These are phyloP conservation scores for Trissolcus basalis DNA, from an alignment of 1,140 invertebrate species.

Conservation along the genomic window DNA sequence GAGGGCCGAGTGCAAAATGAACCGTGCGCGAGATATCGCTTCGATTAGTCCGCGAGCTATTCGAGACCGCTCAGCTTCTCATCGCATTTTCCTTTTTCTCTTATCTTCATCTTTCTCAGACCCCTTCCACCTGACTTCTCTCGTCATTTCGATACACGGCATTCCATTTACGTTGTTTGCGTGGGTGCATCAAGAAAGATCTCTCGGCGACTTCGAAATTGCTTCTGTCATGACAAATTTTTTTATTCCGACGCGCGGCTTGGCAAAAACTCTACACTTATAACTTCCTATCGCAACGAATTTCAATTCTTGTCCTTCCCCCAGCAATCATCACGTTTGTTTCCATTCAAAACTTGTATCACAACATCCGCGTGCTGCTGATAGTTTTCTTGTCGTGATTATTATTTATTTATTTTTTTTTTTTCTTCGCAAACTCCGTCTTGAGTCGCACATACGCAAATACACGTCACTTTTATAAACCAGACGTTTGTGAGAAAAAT, in stretches of 20 bases:
- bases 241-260: conserved; percentile 37
- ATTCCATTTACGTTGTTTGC: conserved; percentile 54
- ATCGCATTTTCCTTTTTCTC: conserved; percentile 54
- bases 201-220: conserved; percentile 52
- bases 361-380: conserved; percentile 32
- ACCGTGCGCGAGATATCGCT: conserved; percentile 55
- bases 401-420: no score
- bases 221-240: conserved; percentile 57
- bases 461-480: conserved; percentile 16
- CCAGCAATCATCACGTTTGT: conserved; percentile 44
- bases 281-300: conserved; percentile 50
- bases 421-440: conserved; percentile 7
- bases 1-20: conserved; percentile 67
- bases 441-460: conserved; percentile 21
- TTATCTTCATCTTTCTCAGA: conserved; percentile 44
- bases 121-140: conserved; percentile 49
- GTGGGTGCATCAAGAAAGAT: conserved; percentile 53
- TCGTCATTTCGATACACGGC: conserved; percentile 57
- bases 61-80: conserved; percentile 54
- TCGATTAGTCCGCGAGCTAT: conserved; percentile 56
- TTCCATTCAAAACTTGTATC: conserved; percentile 40
- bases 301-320: conserved; percentile 55
- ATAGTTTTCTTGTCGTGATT: conserved; percentile 3
- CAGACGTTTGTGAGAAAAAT: conserved; percentile 19
- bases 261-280: conserved; percentile 36